Evolutionary conservation across 2,888 invertebrate genomes (phyloP), one percentile per base, ranked within the genome.

Genomic region (Mythimna pallens): DNA sequence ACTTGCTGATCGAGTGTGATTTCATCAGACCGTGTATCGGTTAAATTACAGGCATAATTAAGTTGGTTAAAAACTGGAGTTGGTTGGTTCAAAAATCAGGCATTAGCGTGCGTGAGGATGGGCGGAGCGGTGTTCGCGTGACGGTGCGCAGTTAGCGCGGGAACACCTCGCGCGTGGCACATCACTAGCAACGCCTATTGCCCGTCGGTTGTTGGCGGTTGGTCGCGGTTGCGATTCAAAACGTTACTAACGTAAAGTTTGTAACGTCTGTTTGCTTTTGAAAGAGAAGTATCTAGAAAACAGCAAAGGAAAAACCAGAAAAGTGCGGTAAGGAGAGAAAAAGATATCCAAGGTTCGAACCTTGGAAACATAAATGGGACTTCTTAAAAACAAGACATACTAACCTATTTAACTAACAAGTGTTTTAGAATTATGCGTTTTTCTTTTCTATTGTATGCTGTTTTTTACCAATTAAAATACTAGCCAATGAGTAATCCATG

Each of bases 141-240:
- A 89, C 89, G 84, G 67, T 73, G 85, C 86, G 94, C 95, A 94
- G 93, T 96, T 94, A 95, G 89, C 89, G 88, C 89, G 90, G 94
- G 93, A 93, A 94, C 95, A 95, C 95, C 95, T 95, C 92, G 91
- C 85, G 88, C 89, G 88, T 91, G 91, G 93, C 91, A 94, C 94
- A 94, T 94, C 95, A 94, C 95, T 93, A 95, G 94, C 91, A 92
- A 95, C 95, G 95, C 95, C 95, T 95, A 93, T 94, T 92, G 89
- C 90, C 83, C 85, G 85, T 76, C 83, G 84, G 88, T 86, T 89
- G 86, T 80, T 86, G 87, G 87, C 89, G 89, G 90, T 91, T 88
- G 87, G 84, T 80, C 80, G 86, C 87, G 83, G 88, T 86, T 87
- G 83, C 80, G 73, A 84, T 89, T 84, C 69, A 82, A 88, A 88